Evolutionary conservation across 2,113 vertebrate species (phyloP).

Genomic region (Aphelocoma coerulescens): DNA sequence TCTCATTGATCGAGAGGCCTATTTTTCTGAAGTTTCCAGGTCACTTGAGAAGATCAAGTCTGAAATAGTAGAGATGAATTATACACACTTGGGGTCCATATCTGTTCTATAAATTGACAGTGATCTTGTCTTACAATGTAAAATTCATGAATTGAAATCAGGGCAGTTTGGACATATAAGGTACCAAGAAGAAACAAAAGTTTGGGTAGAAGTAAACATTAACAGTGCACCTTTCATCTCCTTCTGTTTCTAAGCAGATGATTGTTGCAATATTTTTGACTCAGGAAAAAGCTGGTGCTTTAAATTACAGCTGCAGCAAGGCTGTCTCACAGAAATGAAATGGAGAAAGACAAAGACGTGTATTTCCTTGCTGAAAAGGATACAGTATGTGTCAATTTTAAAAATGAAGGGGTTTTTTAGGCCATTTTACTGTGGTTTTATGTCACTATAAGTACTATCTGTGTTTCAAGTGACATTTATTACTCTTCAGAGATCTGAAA

Average conservation of each 20-base stretch:
- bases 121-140: background rate
- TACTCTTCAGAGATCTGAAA: background rate
- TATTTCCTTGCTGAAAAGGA: background rate
- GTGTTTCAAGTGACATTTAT: constrained; percentile 52
- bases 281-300: background rate
- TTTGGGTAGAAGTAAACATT: background rate
- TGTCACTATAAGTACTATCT: constrained; percentile 37
- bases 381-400: background rate
- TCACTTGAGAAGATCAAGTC: background rate
- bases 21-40: background rate
- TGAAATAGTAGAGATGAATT: background rate
- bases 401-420: background rate
- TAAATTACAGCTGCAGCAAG: background rate
- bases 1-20: background rate
- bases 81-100: background rate
- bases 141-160: background rate
- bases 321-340: background rate
- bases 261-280: background rate
- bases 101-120: background rate
- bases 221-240: background rate
- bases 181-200: background rate
- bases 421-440: constrained; percentile 14
- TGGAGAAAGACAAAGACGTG: background rate
- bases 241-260: background rate
- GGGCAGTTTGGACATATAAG: background rate